Evolutionary conservation across 1,140 invertebrate genomes (phyloP), one percentile per base, ranked within the genome.

Genomic region (Drosophila takahashii): DNA sequence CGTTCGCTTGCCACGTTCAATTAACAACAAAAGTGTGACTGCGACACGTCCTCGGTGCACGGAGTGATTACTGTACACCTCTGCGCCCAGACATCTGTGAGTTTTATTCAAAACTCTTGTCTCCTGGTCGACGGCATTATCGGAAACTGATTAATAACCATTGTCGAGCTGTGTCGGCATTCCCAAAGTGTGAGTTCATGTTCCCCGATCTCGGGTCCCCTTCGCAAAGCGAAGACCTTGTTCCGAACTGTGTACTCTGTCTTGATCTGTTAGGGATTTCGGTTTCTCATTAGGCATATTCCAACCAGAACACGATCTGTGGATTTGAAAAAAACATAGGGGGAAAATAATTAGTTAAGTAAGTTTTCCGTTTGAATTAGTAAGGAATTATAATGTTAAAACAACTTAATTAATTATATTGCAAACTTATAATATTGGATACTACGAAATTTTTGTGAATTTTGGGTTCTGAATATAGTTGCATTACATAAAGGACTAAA

Each of bases 101-200:
- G 52, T 79, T 81, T 66, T 89, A 84, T 84, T 89, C 79, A 56
- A 89, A 89, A 84, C 84, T 79, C 76, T 69, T 87, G 83, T 87
- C 84, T 74, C 34, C 67, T 58, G 72, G 36, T 77, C 76, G 65
- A 48, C 80, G 80, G 76, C 67, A 84, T 80, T 89, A 89, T 89
- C 85, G 85, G 77, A 74, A 90, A 84, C 77, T 89, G 84, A 89
- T 89, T 90, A 89, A 89, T 90, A 90, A 89, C 84, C 72, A 56
- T 60, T 89, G 85, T 80, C 84, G 81, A 50, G 52, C 67, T 27
- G 36, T 57, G 62, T 44, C 76, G 29, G 41, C 44, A 59, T 61
- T 50, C 60, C 59, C 59, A 47, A 51, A 67, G 60, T 45, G 47
- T 50, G 51, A n/a, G 29, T 44, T 54, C 57, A 39, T 47, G 37